Percentiles rank a stretch among this genome's conserved stretches.
phyloP scores from a whole-genome alignment of 1,140 invertebrate species.

The Gryllus bimaculatus region DNA sequence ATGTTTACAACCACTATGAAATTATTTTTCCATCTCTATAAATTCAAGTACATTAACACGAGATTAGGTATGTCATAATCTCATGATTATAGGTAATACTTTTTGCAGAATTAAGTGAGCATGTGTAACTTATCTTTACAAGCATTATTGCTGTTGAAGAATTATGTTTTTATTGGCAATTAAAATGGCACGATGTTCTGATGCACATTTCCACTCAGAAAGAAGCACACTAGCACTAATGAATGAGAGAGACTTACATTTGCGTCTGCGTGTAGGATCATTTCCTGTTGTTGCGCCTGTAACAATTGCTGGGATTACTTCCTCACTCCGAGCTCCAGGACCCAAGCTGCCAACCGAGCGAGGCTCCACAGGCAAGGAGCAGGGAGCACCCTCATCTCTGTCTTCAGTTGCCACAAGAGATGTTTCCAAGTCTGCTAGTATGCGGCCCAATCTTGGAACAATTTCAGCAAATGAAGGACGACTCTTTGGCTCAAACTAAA shows the following conservation, averaged over 20 bases:
- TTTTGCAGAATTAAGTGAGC: too few relatives aligned
- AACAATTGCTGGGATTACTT: constrained; percentile 20
- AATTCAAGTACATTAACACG: too few relatives aligned
- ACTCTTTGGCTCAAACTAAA: constrained; percentile 72
- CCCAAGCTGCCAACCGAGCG: constrained; percentile 32
- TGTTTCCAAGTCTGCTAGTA: constrained; percentile 37
- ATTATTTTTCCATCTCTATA: too few relatives aligned
- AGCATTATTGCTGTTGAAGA: too few relatives aligned
- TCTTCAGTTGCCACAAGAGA: constrained; percentile 7
- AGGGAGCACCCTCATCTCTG: constrained; percentile 4
- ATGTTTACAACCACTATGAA: too few relatives aligned
- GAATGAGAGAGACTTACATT: constrained; percentile 17
- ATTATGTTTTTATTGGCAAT: too few relatives aligned
- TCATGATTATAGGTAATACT: too few relatives aligned
- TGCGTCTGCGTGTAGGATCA: constrained; percentile 15
- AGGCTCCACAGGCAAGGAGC: constrained; percentile 13
- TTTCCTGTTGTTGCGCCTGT: not conserved
- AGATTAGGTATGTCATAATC: too few relatives aligned
- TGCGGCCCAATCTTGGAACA: constrained; percentile 48
- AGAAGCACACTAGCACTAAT: not conserved
- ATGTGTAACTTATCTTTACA: too few relatives aligned
- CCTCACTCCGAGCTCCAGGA: constrained; percentile 29
- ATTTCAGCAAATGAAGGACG: constrained; percentile 76
- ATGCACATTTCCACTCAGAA: not conserved
- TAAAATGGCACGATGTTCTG: not conserved